phyloP scores from a whole-genome alignment of 2,797 vertebrate genomes.

The Fistularia commersonii region DNA sequence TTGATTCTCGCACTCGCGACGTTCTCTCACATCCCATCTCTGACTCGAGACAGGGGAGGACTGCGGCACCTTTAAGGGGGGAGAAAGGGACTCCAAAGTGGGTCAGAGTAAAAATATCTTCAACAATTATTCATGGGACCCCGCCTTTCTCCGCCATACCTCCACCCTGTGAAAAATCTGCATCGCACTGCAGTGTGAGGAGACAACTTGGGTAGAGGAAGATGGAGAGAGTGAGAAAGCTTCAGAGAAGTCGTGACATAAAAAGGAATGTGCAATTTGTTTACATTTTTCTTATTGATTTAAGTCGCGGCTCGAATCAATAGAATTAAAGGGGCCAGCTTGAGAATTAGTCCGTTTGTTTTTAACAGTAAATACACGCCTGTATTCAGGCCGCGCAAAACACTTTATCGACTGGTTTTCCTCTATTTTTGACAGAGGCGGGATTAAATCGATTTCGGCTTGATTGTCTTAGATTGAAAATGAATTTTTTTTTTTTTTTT shows the following conservation, averaged over 20 bases:
- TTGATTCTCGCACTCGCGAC: conserved; percentile 7
- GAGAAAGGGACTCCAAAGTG: conserved; percentile 75
- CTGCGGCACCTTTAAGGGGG: conserved; percentile 74
- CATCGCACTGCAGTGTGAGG: conserved; percentile 69
- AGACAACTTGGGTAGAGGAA: conserved; percentile 47
- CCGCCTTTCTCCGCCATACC: conserved; percentile 65
- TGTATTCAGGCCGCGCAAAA: too few species aligned
- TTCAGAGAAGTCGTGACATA: conserved; percentile 24
- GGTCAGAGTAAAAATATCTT: conserved; percentile 84
- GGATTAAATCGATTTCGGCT: not conserved
- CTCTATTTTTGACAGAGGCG: not conserved
- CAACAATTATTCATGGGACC: conserved; percentile 81
- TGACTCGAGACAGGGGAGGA: conserved; percentile 27
- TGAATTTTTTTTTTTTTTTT: not conserved
- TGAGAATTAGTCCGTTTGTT: too few species aligned
- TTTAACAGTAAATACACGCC: too few species aligned
- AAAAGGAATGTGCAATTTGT: conserved; percentile 27
- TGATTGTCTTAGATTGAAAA: not conserved
- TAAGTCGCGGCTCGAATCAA: too few species aligned
- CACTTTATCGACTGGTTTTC: too few species aligned
- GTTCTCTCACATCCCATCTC: conserved; percentile 22
- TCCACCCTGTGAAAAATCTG: conserved; percentile 68
- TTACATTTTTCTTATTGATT: conserved; percentile 53
- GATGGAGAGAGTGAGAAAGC: conserved; percentile 25
- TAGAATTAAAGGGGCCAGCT: too few species aligned